Percentiles rank a stretch among this genome's conserved stretches.
These are phyloP conservation scores for Myotis findleyi DNA, from an alignment of 2,797 vertebrate species.

Conservation along the genomic window DNA sequence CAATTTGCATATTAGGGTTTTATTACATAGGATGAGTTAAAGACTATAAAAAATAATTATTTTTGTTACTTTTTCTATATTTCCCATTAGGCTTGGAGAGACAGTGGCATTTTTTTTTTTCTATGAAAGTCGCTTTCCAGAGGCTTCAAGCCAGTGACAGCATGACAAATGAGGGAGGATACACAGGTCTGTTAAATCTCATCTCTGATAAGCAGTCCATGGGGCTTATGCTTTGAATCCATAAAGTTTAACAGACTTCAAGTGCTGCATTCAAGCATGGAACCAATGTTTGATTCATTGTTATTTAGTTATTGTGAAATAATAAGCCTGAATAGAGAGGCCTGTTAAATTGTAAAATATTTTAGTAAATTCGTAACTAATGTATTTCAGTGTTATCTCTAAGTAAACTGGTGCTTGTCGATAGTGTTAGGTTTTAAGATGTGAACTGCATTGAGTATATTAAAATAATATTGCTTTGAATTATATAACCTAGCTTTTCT, in stretches of 20 bases:
- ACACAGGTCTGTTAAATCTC: constrained; percentile 79
- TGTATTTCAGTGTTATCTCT: background rate
- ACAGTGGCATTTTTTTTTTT: background rate
- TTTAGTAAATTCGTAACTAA: constrained; percentile 72
- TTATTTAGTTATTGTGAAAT: constrained; percentile 64
- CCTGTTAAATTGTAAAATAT: constrained; percentile 75
- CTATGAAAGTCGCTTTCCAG: constrained; percentile 67
- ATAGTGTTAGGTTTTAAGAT: constrained; percentile 25
- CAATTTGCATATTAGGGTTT: too few species aligned
- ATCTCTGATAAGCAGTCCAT: constrained; percentile 81
- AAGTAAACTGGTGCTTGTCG: background rate
- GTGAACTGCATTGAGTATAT: background rate
- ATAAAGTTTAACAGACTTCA: constrained; percentile 71
- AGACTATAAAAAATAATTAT: background rate
- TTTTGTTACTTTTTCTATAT: background rate
- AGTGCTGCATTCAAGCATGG: constrained; percentile 77
- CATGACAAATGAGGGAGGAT: constrained; percentile 85
- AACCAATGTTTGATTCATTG: constrained; percentile 80
- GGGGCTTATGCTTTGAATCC: constrained; percentile 75
- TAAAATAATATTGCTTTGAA: background rate
- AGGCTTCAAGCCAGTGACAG: constrained; percentile 83
- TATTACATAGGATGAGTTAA: background rate
- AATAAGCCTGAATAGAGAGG: constrained; percentile 77
- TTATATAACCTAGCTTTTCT: background rate
- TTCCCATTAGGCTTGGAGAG: constrained; percentile 2